Conservation (phyloP, 2,888 invertebrate species). For the Lasioglossum marginatum region DNA sequence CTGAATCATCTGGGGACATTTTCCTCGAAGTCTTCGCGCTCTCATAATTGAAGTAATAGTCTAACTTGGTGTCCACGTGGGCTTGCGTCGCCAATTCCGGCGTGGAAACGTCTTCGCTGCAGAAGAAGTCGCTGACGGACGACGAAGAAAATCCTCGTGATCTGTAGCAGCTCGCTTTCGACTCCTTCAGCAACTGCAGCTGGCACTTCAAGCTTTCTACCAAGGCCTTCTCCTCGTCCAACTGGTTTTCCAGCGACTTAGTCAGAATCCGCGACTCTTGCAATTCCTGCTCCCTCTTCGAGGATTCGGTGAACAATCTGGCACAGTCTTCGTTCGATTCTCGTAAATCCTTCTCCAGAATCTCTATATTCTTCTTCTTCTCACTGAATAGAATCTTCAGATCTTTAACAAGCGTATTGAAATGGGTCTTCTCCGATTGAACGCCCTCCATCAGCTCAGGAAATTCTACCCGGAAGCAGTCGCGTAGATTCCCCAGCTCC, state of each 20-base stretch:
- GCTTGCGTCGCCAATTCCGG: constrained; percentile 19
- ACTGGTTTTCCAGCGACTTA: constrained; percentile 57
- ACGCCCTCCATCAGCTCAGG: background rate
- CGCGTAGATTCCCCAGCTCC: constrained; percentile 66
- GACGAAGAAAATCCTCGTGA: background rate
- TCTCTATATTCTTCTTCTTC: constrained; percentile 35
- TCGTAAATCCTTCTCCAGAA: constrained; percentile 11
- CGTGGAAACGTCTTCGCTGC: constrained; percentile 30
- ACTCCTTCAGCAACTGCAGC: constrained; percentile 44
- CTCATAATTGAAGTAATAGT: background rate
- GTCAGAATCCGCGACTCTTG: constrained; percentile 16
- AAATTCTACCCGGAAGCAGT: constrained; percentile 30
- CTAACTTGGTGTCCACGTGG: constrained; percentile 16
- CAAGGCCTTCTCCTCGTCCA: constrained; percentile 39
- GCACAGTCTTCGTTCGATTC: constrained; percentile 5
- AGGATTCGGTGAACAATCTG: background rate
- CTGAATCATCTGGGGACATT: constrained; percentile 2
- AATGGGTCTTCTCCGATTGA: constrained; percentile 22
- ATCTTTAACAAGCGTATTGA: constrained; percentile 42
- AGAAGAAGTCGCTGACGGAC: constrained; percentile 21
- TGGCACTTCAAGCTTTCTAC: constrained; percentile 49
- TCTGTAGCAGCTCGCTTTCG: background rate
- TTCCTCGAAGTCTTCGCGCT: background rate
- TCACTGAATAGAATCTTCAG: constrained; percentile 56
- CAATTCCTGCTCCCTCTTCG: constrained; percentile 37